Conservation (phyloP, 2,888 invertebrate genomes). For the Beris chalybata region DNA sequence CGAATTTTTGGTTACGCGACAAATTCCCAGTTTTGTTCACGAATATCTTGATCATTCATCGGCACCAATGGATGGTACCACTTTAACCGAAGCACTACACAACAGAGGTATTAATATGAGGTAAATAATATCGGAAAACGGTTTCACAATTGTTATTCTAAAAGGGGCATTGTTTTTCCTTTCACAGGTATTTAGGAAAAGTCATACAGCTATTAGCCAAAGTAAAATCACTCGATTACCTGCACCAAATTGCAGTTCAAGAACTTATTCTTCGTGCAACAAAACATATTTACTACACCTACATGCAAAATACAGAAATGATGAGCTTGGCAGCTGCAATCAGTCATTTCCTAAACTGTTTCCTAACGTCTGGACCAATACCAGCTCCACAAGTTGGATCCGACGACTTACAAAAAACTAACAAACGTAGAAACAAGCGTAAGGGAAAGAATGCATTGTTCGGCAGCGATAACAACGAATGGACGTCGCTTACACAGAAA, state of each 20-base stretch:
- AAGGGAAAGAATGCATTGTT: slow-evolving; percentile 54
- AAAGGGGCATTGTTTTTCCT: neutral
- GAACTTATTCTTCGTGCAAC: slow-evolving; percentile 87
- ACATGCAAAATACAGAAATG: slow-evolving; percentile 80
- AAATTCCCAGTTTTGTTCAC: slow-evolving; percentile 92
- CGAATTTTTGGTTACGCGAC: slow-evolving; percentile 88
- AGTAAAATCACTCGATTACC: slow-evolving; percentile 80
- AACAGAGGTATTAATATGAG: slow-evolving; percentile 92
- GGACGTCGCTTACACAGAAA: slow-evolving; percentile 85
- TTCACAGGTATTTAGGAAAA: slow-evolving; percentile 85
- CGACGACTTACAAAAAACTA: slow-evolving; percentile 52
- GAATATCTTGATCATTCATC: slow-evolving; percentile 90
- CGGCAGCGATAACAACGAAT: slow-evolving; percentile 69
- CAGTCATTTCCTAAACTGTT: slow-evolving; percentile 95
- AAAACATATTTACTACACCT: slow-evolving; percentile 91
- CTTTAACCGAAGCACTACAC: slow-evolving; percentile 90
- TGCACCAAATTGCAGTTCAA: slow-evolving; percentile 86
- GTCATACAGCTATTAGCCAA: slow-evolving; percentile 78
- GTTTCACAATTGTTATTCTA: neutral
- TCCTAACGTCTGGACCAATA: slow-evolving; percentile 78
- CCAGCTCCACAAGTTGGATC: slow-evolving; percentile 58
- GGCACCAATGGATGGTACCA: slow-evolving; percentile 93
- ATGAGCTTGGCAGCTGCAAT: slow-evolving; percentile 89
- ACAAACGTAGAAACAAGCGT: slow-evolving; percentile 62
- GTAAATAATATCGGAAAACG: slow-evolving; percentile 30